Conservation (phyloP, 2,888 invertebrate genomes). For the Chrysina gloriosa region DNA sequence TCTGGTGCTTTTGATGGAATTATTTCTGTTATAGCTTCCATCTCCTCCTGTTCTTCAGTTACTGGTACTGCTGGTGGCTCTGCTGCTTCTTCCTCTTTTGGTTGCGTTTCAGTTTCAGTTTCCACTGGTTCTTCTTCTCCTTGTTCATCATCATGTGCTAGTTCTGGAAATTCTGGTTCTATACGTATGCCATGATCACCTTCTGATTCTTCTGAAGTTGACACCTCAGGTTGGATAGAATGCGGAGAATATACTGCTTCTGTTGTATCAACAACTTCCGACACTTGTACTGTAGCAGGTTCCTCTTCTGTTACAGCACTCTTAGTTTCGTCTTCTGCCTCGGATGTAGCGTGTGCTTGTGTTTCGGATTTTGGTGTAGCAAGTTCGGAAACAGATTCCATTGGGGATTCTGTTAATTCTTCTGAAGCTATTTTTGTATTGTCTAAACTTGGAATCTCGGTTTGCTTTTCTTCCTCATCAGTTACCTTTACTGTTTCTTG, state of each 20-base stretch:
- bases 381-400: conserved; percentile 11
- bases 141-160: conserved; percentile 38
- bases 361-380: conserved; percentile 39
- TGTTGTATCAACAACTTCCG: conserved; percentile 26
- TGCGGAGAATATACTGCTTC: conserved; percentile 25
- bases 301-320: conserved; percentile 37
- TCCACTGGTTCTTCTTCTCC: conserved; percentile 24
- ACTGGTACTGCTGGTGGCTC: not conserved
- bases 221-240: conserved; percentile 28
- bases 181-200: too few species aligned
- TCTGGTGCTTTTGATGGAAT: conserved; percentile 48
- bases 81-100: not conserved
- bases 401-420: conserved; percentile 37
- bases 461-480: conserved; percentile 37
- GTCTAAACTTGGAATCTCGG: conserved; percentile 43
- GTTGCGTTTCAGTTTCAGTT: conserved; percentile 17
- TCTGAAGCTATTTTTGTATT: conserved; percentile 43
- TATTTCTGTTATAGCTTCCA: conserved; percentile 41
- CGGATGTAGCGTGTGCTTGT: conserved; percentile 35
- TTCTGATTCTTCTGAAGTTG: conserved; percentile 34
- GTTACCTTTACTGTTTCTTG: conserved; percentile 29
- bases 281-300: too few species aligned
- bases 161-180: conserved; percentile 24
- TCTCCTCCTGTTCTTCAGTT: conserved; percentile 42
- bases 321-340: conserved; percentile 26